Evolutionary conservation across 2,888 invertebrate species (phyloP), one percentile per base, ranked within the genome.

Genomic region (Leptinotarsa peninsularis): DNA sequence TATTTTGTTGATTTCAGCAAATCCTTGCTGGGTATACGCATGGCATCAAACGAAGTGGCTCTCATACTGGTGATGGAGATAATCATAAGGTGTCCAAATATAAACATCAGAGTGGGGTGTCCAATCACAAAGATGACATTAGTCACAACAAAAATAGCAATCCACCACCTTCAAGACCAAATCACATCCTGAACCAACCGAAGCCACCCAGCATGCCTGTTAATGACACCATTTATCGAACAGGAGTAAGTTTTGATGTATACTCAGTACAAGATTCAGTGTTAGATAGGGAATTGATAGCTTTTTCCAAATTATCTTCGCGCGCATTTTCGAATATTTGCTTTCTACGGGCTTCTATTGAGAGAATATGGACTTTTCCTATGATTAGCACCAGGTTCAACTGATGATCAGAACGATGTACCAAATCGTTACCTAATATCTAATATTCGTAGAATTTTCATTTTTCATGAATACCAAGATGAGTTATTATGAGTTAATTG

Each of bases 41-140:
- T 78, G 92, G 92, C 0, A 82, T 91, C 0, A 94, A 94, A 84
- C 88, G 94, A 17, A 90, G 91, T 69, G 91, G 91, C 2, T 91
- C 92, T 17, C 90, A 90, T 72, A 92, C 91, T 2, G 91, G 91
- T 89, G 92, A 92, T 83, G 91, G 89, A 1, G 92, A 92, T 70
- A 89, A 89, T 72, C 90, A 90, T 78, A 92, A 91, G 82, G 85
- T 90, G 23, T 87, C 88, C 7, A 92, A 92, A 82, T 89, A 91
- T 75, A 89, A 90, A 68, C 90, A 91, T 79, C 84, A 83, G 76
- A 74, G 75, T n/a, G 81, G 82, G 82, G 67, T 69, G 18, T 27
- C 77, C 13, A 79, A 79, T 21, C 78, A 74, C 49, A 80, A 78
- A 68, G 83, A 82, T 43, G 78, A 78, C 66, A 18, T 23, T 10